phyloP scores from a whole-genome alignment of 2,797 vertebrate species.

The Gambusia yucatana region DNA sequence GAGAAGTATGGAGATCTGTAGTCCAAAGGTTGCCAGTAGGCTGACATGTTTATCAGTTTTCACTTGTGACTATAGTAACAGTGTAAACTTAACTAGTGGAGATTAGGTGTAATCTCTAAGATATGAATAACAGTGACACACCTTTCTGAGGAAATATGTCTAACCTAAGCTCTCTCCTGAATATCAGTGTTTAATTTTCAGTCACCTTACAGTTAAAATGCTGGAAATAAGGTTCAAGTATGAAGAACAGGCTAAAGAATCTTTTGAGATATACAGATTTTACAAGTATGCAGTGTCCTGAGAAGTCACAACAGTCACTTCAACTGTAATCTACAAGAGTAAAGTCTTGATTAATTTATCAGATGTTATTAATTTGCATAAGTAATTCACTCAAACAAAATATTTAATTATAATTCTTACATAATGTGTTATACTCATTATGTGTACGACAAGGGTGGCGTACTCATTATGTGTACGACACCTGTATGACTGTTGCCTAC shows the following conservation, averaged over 20 bases:
- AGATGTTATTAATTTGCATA: neutral
- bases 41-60: slow-evolving; percentile 52
- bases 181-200: neutral
- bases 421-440: neutral
- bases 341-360: neutral
- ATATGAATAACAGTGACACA: slow-evolving; percentile 40
- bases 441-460: no score
- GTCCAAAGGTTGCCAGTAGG: slow-evolving; percentile 39
- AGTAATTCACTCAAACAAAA: neutral
- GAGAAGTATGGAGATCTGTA: neutral
- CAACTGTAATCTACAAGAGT: neutral
- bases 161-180: neutral
- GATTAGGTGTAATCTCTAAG: slow-evolving; percentile 21
- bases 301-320: neutral
- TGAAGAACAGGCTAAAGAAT: neutral
- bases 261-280: neutral
- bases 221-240: no score
- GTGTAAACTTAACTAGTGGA: slow-evolving; percentile 12
- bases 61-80: slow-evolving; percentile 27
- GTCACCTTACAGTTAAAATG: neutral
- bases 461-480: no score
- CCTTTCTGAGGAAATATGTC: slow-evolving; percentile 14
- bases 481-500: no score
- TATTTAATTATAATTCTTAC: neutral
- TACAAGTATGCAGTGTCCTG: neutral